phyloP scores from a whole-genome alignment of 2,113 vertebrate genomes.

The Dasypus novemcinctus region DNA sequence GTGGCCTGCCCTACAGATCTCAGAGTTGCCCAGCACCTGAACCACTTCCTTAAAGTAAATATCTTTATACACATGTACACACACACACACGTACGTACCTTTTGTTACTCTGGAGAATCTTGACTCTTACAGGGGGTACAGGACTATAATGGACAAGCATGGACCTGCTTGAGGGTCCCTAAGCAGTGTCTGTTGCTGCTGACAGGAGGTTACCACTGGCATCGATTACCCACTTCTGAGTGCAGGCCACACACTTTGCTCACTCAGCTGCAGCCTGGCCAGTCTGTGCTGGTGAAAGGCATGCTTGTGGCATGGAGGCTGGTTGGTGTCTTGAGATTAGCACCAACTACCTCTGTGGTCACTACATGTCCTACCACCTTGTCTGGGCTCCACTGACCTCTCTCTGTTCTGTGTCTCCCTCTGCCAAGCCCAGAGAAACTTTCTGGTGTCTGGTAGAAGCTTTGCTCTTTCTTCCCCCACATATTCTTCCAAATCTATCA shows the following conservation, averaged over 20 bases:
- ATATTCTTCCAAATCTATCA: neutral
- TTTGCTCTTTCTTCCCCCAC: neutral
- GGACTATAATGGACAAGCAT: neutral
- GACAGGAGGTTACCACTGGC: neutral
- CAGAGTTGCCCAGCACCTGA: no score
- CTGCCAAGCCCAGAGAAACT: neutral
- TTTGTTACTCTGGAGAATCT: no score
- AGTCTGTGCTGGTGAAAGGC: neutral
- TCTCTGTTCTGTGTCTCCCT: neutral
- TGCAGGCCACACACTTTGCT: neutral
- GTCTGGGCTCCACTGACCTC: neutral
- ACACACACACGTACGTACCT: neutral
- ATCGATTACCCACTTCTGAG: neutral
- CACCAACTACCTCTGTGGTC: rapidly evolving
- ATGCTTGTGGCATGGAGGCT: neutral
- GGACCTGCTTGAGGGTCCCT: neutral
- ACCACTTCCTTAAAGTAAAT: no score
- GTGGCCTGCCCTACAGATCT: no score
- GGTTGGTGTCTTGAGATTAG: neutral
- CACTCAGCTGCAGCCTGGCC: rapidly evolving
- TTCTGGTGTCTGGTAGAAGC: neutral
- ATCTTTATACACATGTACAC: neutral
- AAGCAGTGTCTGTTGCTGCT: neutral
- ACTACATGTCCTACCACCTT: neutral
- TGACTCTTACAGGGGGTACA: neutral